phyloP scores from a whole-genome alignment of 2,888 invertebrate genomes.

The Fragum sueziense region DNA sequence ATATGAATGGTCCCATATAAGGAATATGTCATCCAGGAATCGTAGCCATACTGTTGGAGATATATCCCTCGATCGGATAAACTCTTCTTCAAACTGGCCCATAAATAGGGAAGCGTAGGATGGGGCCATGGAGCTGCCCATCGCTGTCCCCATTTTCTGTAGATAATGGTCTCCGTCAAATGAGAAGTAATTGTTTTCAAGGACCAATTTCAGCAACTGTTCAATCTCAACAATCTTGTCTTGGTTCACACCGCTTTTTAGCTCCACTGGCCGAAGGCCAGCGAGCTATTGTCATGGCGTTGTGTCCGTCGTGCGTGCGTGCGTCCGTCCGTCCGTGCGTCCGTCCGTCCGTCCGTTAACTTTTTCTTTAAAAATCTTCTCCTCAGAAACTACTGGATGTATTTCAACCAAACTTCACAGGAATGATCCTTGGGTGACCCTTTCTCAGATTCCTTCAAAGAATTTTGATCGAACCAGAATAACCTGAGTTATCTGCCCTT shows the following conservation, averaged over 20 bases:
- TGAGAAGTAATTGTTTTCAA: constrained; percentile 9
- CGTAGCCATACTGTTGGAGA: constrained; percentile 16
- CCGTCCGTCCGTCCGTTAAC: too few relatives aligned
- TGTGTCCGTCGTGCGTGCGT: too few relatives aligned
- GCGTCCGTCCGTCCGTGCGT: background rate
- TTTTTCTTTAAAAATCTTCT: too few relatives aligned
- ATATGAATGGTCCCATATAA: constrained; percentile 19
- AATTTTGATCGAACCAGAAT: too few relatives aligned
- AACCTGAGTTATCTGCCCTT: too few relatives aligned
- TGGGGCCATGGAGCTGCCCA: constrained; percentile 33
- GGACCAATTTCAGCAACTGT: background rate
- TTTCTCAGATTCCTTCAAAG: too few relatives aligned
- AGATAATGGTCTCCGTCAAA: constrained; percentile 16
- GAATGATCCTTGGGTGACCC: too few relatives aligned
- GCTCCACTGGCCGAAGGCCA: too few relatives aligned
- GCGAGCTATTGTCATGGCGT: too few relatives aligned
- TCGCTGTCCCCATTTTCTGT: constrained; percentile 23
- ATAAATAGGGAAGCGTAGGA: constrained; percentile 8
- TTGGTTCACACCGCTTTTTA: too few relatives aligned
- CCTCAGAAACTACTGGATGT: too few relatives aligned
- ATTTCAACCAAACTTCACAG: too few relatives aligned
- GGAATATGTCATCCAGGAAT: constrained; percentile 27
- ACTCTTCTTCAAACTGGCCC: constrained; percentile 22
- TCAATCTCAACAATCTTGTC: background rate
- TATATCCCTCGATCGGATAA: constrained; percentile 11